A percentile compares a stretch with the other conserved stretches of the same genome.
phyloP scores from a whole-genome alignment of 2,888 invertebrate species.

The Macaria liturata region DNA sequence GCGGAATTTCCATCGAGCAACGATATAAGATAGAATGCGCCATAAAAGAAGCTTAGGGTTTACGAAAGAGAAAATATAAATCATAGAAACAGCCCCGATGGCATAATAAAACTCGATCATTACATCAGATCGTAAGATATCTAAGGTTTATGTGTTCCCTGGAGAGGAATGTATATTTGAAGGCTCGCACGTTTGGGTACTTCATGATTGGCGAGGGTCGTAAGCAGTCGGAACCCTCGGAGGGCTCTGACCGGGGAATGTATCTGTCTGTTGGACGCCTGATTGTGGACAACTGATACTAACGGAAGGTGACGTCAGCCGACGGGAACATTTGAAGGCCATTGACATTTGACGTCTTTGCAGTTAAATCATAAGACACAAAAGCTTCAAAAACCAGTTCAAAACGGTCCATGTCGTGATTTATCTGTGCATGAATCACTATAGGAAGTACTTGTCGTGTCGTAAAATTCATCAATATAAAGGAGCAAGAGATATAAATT shows the following conservation, averaged over 20 bases:
- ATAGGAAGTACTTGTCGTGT: not conserved
- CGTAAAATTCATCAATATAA: not conserved
- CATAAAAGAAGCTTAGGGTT: no score
- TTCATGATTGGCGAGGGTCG: conserved; percentile 21
- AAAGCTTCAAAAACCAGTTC: no score
- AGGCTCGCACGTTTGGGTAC: conserved; percentile 20
- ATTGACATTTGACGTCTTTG: conserved; percentile 4
- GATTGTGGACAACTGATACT: conserved; percentile 14
- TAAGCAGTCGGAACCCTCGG: conserved; percentile 9
- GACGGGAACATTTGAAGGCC: conserved; percentile 5
- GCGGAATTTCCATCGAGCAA: no score
- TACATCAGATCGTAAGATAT: conserved; percentile 8
- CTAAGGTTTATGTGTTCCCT: conserved; percentile 4
- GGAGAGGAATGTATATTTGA: conserved; percentile 10
- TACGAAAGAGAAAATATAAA: no score
- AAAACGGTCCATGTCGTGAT: no score
- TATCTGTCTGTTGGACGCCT: conserved; percentile 11
- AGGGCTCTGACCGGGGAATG: conserved; percentile 27
- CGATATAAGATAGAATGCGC: no score
- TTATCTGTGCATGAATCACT: conserved; percentile 14
- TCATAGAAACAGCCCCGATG: not conserved
- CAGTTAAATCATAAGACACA: no score
- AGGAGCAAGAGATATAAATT: no score
- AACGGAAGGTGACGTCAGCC: conserved; percentile 7
- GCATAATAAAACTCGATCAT: conserved; percentile 1